Base-by-base conservation (phyloP, 2,888 invertebrate species). In the Tholera decimalis region DNA sequence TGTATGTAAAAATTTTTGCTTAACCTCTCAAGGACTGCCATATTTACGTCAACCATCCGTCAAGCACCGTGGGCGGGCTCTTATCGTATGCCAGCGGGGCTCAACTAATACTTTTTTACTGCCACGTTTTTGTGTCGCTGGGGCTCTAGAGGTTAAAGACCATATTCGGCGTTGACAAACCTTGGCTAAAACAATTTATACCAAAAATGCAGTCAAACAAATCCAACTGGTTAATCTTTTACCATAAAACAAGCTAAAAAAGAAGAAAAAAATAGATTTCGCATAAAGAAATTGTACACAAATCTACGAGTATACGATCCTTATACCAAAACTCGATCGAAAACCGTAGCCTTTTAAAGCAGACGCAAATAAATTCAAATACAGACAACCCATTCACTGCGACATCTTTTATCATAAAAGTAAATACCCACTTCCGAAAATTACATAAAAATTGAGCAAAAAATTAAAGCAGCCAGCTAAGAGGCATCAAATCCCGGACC, bases 401-500 rank as follows among this genome's bases (percentile, higher is more conserved):
- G 28, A 62, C 63, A 59, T 63, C 57, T 30, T 50, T 67, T 67
- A 41, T 46, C 24, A 56, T 54, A 49, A 55, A 59, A 41, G 43
- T 44, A 73, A 75, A 75, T 53, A 70, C 51, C 60, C 76, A 73
- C 72, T 77, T 77, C 35, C 61, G 49, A 70, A 74, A 77, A 72
- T 71, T 35, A 77, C 77, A 72, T 72, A 71, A 79, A 73, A 73
- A 73, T 71, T 77, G 63, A 77, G 67, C 73, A 68, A 77, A 80
- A 80, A 83, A 83, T 80, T 83, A 84, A 80, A 84, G 61, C 83
- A 82, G 68, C 73, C 64, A 73, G 72, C 80, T 78, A 80, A 82
- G 76, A 73, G 76, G 77, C 76, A 63, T 80, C 77, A 82, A 85
- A 82, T 83, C 83, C 83, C 70, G 71, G 70, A 43, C 50, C 70